Evolutionary conservation across 2,888 invertebrate species (phyloP).

Genomic region (Apamea monoglypha): DNA sequence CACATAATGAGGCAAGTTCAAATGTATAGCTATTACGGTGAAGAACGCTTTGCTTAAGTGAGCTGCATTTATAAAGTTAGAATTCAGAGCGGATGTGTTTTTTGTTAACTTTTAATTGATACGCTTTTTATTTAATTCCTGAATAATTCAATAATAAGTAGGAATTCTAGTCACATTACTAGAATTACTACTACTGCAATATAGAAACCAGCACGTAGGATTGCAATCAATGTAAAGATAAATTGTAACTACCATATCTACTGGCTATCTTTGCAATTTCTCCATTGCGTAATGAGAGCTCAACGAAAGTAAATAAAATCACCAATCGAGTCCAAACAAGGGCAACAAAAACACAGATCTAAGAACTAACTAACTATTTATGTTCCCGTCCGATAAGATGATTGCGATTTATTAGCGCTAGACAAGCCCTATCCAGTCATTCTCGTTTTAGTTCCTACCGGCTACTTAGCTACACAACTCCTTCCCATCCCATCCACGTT

Average conservation of each 20-base stretch:
- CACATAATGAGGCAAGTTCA: conserved; percentile 54
- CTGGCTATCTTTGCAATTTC: background rate
- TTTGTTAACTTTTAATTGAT: conserved; percentile 22
- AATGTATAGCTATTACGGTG: conserved; percentile 46
- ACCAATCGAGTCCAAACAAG: conserved; percentile 16
- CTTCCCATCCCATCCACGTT: conserved; percentile 44
- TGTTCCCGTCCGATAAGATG: conserved; percentile 53
- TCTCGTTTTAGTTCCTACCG: conserved; percentile 57
- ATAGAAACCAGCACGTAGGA: background rate
- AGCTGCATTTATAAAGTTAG: conserved; percentile 48
- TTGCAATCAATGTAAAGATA: background rate
- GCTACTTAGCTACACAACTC: conserved; percentile 49
- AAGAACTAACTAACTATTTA: conserved; percentile 48
- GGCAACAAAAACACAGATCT: conserved; percentile 38
- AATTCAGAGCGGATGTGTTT: conserved; percentile 12
- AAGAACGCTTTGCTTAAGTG: conserved; percentile 34
- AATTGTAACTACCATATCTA: background rate
- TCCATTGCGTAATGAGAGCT: conserved; percentile 15
- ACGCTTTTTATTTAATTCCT: background rate
- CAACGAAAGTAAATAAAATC: conserved; percentile 38
- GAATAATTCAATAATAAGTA: background rate
- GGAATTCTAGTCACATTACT: background rate
- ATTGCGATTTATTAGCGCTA: conserved; percentile 63
- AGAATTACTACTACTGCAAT: background rate
- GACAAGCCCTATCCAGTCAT: conserved; percentile 50